Conservation (phyloP, 2,113 vertebrate species). For the Catharus bicknelli region DNA sequence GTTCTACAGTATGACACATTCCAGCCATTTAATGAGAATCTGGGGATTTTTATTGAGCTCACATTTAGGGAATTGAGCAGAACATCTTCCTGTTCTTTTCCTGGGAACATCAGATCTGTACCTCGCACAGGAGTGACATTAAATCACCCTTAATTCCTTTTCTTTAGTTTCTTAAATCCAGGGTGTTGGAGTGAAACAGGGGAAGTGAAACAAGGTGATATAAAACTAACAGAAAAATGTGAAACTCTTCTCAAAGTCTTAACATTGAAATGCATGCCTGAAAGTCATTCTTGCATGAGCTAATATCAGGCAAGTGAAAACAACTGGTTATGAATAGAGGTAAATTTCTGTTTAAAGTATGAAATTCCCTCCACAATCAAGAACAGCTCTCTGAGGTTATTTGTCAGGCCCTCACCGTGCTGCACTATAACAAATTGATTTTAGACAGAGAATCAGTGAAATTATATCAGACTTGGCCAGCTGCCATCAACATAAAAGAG, state of each 20-base stretch:
- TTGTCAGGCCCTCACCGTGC: background rate
- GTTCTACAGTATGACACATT: slow-evolving; percentile 45
- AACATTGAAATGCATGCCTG: slow-evolving; percentile 26
- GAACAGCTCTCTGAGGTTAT: background rate
- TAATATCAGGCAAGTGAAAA: slow-evolving; percentile 43
- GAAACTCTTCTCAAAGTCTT: slow-evolving; percentile 23
- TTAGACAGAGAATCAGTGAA: background rate
- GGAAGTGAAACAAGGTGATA: background rate
- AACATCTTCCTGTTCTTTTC: background rate
- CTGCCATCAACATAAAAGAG: background rate
- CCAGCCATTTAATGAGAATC: slow-evolving; percentile 52
- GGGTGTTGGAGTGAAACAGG: background rate
- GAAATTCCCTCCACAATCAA: background rate
- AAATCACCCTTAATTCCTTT: background rate
- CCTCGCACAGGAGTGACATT: background rate
- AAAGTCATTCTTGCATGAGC: slow-evolving; percentile 38
- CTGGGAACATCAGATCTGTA: background rate
- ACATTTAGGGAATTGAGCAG: slow-evolving; percentile 8
- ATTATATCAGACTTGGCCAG: background rate
- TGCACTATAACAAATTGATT: background rate
- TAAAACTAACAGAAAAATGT: background rate
- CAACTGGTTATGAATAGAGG: slow-evolving; percentile 1
- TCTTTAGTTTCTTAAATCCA: slow-evolving; percentile 16
- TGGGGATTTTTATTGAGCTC: slow-evolving; percentile 16
- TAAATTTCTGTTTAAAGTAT: slow-evolving; percentile 19